A percentile compares a stretch with the other conserved stretches of the same genome.
Conservation (phyloP, 2,797 vertebrate species). For the Diplodus puntazzo region DNA sequence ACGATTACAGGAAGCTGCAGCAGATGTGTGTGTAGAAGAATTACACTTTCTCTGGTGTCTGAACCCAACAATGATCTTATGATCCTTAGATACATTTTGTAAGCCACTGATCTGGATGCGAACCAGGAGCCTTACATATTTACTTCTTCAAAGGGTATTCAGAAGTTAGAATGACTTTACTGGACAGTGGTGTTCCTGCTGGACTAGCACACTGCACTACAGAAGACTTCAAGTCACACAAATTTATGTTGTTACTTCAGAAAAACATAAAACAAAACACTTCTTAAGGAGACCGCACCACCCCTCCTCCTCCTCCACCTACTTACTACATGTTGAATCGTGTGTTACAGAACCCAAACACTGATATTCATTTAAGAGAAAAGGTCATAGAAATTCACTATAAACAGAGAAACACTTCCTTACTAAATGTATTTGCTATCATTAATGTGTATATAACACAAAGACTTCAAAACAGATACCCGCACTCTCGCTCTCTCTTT, state of each 20-base stretch:
- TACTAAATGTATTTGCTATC: slow-evolving; percentile 28
- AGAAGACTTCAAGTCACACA: background rate
- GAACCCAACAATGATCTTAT: background rate
- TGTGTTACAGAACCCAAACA: background rate
- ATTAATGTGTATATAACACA: slow-evolving; percentile 40
- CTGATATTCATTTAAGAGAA: background rate
- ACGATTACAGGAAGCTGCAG: background rate
- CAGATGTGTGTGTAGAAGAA: background rate
- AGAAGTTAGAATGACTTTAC: background rate
- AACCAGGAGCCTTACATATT: background rate
- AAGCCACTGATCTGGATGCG: background rate
- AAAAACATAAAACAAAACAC: slow-evolving; percentile 4
- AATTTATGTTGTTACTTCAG: background rate
- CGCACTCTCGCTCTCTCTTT: background rate
- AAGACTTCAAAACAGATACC: slow-evolving; percentile 44
- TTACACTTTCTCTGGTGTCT: background rate
- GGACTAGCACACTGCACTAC: no score
- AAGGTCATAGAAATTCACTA: background rate
- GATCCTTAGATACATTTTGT: background rate
- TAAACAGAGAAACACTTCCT: slow-evolving; percentile 9
- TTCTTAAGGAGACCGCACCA: background rate
- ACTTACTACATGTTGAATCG: background rate
- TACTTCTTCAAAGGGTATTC: background rate
- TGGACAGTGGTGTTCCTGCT: background rate
- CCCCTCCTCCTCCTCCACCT: no score